Base-by-base conservation (phyloP, 1,140 invertebrate species). In the Drosophila asahinai region DNA sequence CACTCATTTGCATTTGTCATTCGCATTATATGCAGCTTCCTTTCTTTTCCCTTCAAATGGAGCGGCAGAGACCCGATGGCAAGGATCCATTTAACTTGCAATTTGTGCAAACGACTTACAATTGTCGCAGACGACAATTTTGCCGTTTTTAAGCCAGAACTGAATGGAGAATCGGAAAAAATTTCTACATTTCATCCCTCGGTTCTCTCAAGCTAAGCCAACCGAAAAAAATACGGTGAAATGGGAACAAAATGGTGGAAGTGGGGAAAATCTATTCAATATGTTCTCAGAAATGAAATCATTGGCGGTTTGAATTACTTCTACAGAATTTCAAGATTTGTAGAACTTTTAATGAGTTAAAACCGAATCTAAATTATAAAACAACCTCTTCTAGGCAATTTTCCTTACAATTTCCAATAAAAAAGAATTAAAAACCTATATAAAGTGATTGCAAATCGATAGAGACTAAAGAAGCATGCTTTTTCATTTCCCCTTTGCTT, bases 51-150 rank as follows among this genome's bases (percentile, higher is more conserved):
- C 9, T 36, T 36, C 54, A 73, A 73, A 73, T 73, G 61, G 62
- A 60, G 58, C 77, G 73, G 60, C 65, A 73, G 54, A 73, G 54
- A 72, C 45, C 66, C 70, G 38, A 11, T 49, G 70, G 67, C 70
- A 55, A 54, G 73, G 75, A 77, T 77, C 73, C 75, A 77, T 77
- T 77, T 77, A 77, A 77, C 73, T 77, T 77, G 62, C 73, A 77
- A 77, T 77, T 77, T 77, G 47, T 66, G 73, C 75, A 77, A 77
- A 77, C 73, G 75, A 77, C 75, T 77, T 77, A 77, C 75, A 77
- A 77, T 77, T 77, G 75, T 77, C 75, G 62, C 62, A 51, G 74
- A 59, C 75, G 74, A 59, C 75, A 77, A 77, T 67, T 77, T 61
- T 54, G 42, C 42, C 62, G 15, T 22, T 63, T 45, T 43, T 11